These are phyloP conservation scores for Pantala flavescens DNA, from an alignment of 1,140 invertebrate species.

Conservation along the genomic window DNA sequence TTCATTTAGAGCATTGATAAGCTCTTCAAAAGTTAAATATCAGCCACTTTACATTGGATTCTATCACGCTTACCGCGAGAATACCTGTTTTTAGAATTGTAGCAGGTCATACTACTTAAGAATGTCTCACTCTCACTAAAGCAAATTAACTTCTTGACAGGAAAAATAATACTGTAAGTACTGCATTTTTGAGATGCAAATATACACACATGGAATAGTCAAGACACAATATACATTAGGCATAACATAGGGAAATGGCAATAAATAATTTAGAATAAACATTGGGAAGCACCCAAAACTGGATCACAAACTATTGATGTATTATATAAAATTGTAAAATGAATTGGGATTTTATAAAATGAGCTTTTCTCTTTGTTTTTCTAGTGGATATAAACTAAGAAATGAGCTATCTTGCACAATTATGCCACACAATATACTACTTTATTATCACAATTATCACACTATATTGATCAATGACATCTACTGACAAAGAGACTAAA, in stretches of 20 bases:
- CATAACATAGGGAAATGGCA: neutral
- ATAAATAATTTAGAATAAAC: neutral
- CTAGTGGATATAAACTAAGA: neutral
- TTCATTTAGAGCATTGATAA: neutral
- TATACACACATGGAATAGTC: neutral
- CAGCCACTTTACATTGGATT: constrained; percentile 1
- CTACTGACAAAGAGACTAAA: constrained; percentile 6
- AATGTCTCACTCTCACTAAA: neutral
- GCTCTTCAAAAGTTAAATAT: neutral
- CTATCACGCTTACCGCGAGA: constrained; percentile 7
- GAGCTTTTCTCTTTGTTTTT: too few relatives aligned
- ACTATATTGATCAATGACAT: neutral
- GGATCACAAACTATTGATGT: neutral
- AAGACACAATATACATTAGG: neutral
- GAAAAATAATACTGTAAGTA: neutral
- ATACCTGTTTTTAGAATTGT: neutral
- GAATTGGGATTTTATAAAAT: neutral
- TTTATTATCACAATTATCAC: constrained; percentile 10
- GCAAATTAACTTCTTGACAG: neutral
- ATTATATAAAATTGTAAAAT: constrained; percentile 2
- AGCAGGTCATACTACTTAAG: neutral
- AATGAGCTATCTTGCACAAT: neutral
- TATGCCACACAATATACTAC: neutral
- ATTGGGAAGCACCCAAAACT: neutral
- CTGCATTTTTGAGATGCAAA: neutral